Conservation (phyloP, 2,113 vertebrate genomes). For the Poeciliopsis occidentalis region DNA sequence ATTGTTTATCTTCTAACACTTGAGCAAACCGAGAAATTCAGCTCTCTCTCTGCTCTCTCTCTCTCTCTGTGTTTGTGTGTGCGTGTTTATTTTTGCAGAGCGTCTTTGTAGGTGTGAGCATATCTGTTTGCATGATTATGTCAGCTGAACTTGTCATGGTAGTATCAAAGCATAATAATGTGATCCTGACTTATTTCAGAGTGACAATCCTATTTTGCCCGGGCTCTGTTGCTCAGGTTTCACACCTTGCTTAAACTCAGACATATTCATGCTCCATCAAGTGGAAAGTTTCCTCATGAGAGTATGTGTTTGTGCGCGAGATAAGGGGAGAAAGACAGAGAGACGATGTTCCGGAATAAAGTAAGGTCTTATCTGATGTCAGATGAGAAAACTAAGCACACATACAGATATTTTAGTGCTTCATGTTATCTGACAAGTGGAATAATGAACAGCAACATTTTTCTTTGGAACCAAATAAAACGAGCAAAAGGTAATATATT, state of each 20-base stretch:
- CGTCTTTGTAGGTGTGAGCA: slow-evolving; percentile 5
- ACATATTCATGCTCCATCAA: slow-evolving; percentile 33
- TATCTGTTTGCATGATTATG: slow-evolving; percentile 20
- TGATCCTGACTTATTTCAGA: slow-evolving; percentile 38
- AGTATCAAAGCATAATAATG: slow-evolving; percentile 52
- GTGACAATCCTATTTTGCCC: slow-evolving; percentile 48
- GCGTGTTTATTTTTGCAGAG: slow-evolving; percentile 2
- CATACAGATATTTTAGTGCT: slow-evolving; percentile 24
- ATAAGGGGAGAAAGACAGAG: slow-evolving; percentile 7
- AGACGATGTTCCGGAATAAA: slow-evolving; percentile 31
- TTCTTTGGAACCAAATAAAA: slow-evolving; percentile 27
- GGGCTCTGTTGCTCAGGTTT: slow-evolving; percentile 30
- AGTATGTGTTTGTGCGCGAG: slow-evolving; percentile 5
- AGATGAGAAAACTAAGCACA: slow-evolving; percentile 38
- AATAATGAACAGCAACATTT: slow-evolving; percentile 18
- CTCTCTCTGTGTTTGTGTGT: neutral
- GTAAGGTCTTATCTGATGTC: slow-evolving; percentile 29
- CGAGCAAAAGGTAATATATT: slow-evolving; percentile 23
- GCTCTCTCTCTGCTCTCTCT: slow-evolving; percentile 2
- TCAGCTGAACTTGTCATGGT: slow-evolving; percentile 34
- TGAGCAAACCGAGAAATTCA: slow-evolving; percentile 10
- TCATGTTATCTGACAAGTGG: slow-evolving; percentile 16
- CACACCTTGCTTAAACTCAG: slow-evolving; percentile 53
- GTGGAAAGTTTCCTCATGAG: slow-evolving; percentile 39
- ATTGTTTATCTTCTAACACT: slow-evolving; percentile 30